Conservation (phyloP, 1,140 invertebrate species). For the Euschistus heros region DNA sequence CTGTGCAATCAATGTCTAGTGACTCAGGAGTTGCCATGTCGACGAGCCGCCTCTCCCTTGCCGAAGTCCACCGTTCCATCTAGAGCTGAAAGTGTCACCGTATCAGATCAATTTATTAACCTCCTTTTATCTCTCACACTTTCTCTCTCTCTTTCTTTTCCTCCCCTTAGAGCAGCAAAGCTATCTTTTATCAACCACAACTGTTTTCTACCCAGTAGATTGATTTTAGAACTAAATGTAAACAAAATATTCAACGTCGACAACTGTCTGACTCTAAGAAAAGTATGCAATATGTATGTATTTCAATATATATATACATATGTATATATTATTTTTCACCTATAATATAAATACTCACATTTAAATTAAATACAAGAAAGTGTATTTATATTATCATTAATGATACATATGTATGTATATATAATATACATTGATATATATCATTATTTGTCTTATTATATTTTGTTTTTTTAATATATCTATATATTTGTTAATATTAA, state of each 20-base stretch:
- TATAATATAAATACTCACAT: no score
- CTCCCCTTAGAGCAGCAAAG: neutral
- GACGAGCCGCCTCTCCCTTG: constrained; percentile 54
- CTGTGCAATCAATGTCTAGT: constrained; percentile 60
- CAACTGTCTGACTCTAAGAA: constrained; percentile 8
- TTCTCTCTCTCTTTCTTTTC: constrained; percentile 12
- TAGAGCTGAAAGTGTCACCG: neutral
- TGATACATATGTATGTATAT: no score
- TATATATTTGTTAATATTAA: no score
- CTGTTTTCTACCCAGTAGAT: neutral
- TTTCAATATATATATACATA: neutral
- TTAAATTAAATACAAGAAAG: no score
- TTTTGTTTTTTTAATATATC: no score
- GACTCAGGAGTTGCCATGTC: constrained; percentile 67
- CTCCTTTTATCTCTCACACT: constrained; percentile 7
- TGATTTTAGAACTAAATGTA: no score
- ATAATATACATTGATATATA: no score
- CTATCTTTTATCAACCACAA: neutral
- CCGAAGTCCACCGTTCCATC: constrained; percentile 36
- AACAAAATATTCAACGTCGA: no score
- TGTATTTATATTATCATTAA: no score
- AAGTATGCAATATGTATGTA: neutral
- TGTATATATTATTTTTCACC: neutral
- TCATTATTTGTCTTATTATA: no score
- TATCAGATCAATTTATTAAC: neutral